Conservation (phyloP, 2,113 vertebrate genomes). For the Gymnocephalus cernua region DNA sequence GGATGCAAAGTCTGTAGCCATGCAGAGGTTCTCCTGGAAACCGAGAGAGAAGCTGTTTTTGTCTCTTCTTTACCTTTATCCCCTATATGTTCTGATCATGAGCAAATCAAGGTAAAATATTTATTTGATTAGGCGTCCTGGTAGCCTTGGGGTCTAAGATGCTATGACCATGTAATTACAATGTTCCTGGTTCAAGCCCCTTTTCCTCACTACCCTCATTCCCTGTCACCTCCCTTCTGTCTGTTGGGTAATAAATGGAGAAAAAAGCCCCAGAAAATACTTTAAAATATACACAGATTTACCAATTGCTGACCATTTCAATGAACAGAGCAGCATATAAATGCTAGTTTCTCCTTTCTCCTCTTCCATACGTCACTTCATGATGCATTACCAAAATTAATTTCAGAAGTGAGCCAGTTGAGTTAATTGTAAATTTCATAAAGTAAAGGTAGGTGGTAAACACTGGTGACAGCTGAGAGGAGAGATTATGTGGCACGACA, state of each 20-base stretch:
- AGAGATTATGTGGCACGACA: not conserved
- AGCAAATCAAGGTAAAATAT: too few species aligned
- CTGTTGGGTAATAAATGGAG: too few species aligned
- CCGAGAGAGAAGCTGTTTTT: not conserved
- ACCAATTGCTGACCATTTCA: not conserved
- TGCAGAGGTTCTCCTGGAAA: constrained; percentile 90
- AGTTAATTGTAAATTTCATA: not conserved
- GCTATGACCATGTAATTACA: too few species aligned
- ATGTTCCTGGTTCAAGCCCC: too few species aligned
- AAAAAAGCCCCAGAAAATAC: not conserved
- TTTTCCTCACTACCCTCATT: too few species aligned
- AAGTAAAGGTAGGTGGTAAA: not conserved
- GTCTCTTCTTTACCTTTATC: not conserved
- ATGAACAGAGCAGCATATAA: not conserved
- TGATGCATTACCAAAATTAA: not conserved
- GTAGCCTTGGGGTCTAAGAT: not conserved
- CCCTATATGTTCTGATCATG: too few species aligned
- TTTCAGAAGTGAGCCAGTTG: not conserved
- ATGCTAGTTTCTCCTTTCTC: too few species aligned
- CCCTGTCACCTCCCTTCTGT: too few species aligned
- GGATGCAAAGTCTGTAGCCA: constrained; percentile 96
- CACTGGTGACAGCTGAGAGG: not conserved
- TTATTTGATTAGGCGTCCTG: not conserved
- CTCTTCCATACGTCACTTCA: not conserved
- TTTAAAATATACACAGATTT: not conserved